Evolutionary conservation across 2,888 invertebrate genomes (phyloP), one percentile per base, ranked within the genome.

Genomic region (Nipponacmea schrenckii): DNA sequence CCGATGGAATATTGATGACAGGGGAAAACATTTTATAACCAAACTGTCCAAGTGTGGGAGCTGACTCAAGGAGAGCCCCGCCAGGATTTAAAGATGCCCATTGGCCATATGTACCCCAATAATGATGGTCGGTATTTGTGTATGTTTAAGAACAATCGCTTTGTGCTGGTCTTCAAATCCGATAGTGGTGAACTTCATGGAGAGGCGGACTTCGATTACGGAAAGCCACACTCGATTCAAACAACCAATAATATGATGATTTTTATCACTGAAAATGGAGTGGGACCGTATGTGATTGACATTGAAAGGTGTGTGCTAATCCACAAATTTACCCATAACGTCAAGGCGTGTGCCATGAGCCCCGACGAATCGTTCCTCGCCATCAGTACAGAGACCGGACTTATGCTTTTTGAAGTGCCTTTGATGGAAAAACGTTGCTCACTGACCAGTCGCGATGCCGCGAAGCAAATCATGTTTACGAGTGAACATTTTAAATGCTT

Each of bases 281-380:
- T 78, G 1, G 82, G 86, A 4, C 86, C 86, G 0, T 78, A 77
- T 65, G 78, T 86, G 1, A 72, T 85, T 2, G 84, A 86, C 66
- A 71, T 84, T 24, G 78, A 82, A 45, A 74, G 78, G n/a, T 78
- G 79, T n/a, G 75, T 73, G 15, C 65, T 83, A 5, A 62, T 85
- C 10, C 84, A 84, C 68, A 81, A 80, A 68, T 83, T 84, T 67
- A 74, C 78, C n/a, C 81, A 77, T 69, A 82, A 83, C 65, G 76
- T 81, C 7, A 78, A 81, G 31, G 76, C 81, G 15, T 82, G 83
- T 7, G 82, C 84, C 20, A 77, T 86, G n/a, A 83, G 81, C 71
- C 71, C 72, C 0, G 79, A 82, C 63, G 85, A 86, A 64, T 75
- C 75, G 7, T 80, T 77, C 67, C 63, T 86, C 10, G 80, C 80